Evolutionary conservation across 2,888 invertebrate species (phyloP).

Genomic region (Phortica magna): DNA sequence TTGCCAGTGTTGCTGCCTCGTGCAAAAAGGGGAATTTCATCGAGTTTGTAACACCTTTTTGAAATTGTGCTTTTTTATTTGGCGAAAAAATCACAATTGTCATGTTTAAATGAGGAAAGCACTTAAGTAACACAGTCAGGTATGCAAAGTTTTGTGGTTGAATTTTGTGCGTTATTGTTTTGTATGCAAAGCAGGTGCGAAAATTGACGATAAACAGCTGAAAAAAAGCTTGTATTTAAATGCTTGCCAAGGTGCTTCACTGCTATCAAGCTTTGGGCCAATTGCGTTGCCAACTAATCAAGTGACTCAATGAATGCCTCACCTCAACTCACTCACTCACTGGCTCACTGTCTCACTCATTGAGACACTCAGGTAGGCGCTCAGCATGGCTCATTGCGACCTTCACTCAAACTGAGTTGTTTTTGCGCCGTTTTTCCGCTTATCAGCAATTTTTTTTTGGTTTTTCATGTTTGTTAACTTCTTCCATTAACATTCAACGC

Average conservation of each 20-base stretch:
- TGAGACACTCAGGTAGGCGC: not conserved
- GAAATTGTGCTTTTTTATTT: slow-evolving; percentile 5
- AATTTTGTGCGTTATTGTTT: not conserved
- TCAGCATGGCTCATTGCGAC: not conserved
- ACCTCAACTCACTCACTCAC: not conserved
- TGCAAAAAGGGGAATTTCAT: slow-evolving; percentile 13
- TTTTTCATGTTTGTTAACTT: not conserved
- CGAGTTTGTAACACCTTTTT: slow-evolving; percentile 5
- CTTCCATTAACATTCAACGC: slow-evolving; percentile 23
- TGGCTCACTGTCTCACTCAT: not conserved
- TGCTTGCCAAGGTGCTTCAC: not conserved
- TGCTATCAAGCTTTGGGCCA: not conserved
- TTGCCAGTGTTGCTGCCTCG: slow-evolving; percentile 5
- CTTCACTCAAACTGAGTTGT: not conserved
- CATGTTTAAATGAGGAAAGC: not conserved
- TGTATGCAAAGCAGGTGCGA: slow-evolving; percentile 13
- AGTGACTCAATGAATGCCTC: not conserved
- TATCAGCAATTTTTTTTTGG: not conserved
- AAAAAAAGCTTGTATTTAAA: not conserved
- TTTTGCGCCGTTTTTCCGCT: not conserved
- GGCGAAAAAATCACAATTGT: slow-evolving; percentile 11
- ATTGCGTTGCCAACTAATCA: not conserved
- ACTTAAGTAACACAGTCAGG: too few relatives aligned
- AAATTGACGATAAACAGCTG: slow-evolving; percentile 22
- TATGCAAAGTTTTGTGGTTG: too few relatives aligned